Conservation (phyloP, 2,113 vertebrate genomes). For the Pseudonaja textilis region DNA sequence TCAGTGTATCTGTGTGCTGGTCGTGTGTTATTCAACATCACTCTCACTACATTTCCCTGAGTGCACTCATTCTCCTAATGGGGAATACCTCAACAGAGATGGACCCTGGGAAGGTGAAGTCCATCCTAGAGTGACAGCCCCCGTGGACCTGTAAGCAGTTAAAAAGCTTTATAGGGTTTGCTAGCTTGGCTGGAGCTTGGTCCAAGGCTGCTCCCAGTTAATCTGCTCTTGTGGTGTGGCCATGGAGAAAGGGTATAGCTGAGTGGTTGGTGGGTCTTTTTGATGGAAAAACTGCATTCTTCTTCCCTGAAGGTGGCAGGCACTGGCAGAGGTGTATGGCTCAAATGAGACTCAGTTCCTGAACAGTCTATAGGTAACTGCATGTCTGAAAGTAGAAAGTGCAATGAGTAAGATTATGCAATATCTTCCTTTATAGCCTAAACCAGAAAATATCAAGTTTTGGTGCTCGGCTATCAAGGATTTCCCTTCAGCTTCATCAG, state of each 20-base stretch:
- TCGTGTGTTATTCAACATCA: too few relatives aligned
- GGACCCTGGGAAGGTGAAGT: too few relatives aligned
- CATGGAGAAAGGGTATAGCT: slow-evolving; percentile 75
- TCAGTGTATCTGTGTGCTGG: too few relatives aligned
- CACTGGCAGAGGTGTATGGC: slow-evolving; percentile 68
- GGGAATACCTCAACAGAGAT: too few relatives aligned
- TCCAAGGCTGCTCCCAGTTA: slow-evolving; percentile 71
- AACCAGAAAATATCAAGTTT: too few relatives aligned
- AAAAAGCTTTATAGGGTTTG: too few relatives aligned
- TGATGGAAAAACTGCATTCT: slow-evolving; percentile 83
- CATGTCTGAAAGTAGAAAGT: slow-evolving; percentile 62
- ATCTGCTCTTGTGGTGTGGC: slow-evolving; percentile 77
- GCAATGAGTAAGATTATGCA: neutral
- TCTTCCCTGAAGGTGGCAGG: slow-evolving; percentile 81
- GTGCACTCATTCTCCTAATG: too few relatives aligned
- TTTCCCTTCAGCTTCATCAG: too few relatives aligned
- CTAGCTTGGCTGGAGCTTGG: slow-evolving; percentile 22
- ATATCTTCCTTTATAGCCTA: neutral
- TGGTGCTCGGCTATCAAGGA: too few relatives aligned
- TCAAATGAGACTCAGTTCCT: slow-evolving; percentile 49
- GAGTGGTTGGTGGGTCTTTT: slow-evolving; percentile 71
- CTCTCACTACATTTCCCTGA: too few relatives aligned
- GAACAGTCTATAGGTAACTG: slow-evolving; percentile 70
- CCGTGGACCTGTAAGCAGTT: too few relatives aligned
- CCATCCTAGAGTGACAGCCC: too few relatives aligned